Evolutionary conservation across 2,113 vertebrate genomes (phyloP), one percentile per base, ranked within the genome.

Genomic region (Chionodraco myersi): DNA sequence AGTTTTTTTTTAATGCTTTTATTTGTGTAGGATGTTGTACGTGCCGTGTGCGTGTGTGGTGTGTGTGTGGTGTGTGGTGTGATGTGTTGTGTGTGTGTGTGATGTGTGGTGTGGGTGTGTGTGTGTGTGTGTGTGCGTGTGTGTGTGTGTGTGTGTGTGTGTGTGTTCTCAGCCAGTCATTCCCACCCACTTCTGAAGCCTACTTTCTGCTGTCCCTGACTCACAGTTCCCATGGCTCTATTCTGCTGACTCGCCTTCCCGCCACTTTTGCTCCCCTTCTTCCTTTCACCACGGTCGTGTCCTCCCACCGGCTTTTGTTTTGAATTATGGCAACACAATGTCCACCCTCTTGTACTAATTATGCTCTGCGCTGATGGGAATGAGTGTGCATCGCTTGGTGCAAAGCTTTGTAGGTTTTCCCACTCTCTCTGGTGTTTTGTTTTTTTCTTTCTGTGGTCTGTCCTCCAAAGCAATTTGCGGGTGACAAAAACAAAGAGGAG

Each of bases 401-500:
- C 78, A 69, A 52, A 53, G 84, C 82, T 86, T 82, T 78, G 64
- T 75, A 82, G 81, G 63, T 80, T 85, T 92, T 84, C 87, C 84
- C 83, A 75, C 67, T 79, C 82, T 72, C 57, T 67, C 75, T 88
- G 49, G 36, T 80, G 70, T 83, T 57, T 30, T 30, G 59, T 79
- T 88, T 60, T 83, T 78, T 48, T 52, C 62, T 36, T 15, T 12
- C 63, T 64, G 80, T 75, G 85, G 82, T 77, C 67, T 86, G 83
- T 77, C 77, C 94, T 92, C 93, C 6, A 51, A 74, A 90, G 94
- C 91, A 94, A 94, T 94, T 93, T 95, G 91, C 74, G 92, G 93
- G 84, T 67, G 78, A 74, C 65, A 82, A 90, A 94, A 92, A 96
- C 95, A 97, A 96, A 96, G 95, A 93, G 86, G 86, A 90, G 94